Evolutionary conservation across 2,113 vertebrate species (phyloP).

Genomic region (Gambusia affinis): DNA sequence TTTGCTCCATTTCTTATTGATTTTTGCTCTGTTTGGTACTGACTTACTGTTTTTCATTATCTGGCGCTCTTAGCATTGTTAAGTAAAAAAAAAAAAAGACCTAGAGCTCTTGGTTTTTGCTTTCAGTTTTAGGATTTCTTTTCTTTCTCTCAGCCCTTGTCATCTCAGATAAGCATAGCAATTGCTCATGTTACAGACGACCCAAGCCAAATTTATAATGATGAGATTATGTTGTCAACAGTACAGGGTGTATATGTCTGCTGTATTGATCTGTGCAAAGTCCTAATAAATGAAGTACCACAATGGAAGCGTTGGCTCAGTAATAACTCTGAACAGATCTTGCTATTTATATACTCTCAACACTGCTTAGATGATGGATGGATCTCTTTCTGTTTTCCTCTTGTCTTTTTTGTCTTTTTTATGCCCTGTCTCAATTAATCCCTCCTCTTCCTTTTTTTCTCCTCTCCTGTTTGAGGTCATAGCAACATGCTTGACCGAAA

Average conservation of each 20-base stretch:
- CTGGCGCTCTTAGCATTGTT: slow-evolving; percentile 57
- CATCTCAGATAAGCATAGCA: slow-evolving; percentile 73
- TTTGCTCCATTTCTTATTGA: slow-evolving; percentile 63
- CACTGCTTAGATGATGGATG: slow-evolving; percentile 66
- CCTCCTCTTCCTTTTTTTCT: slow-evolving; percentile 5
- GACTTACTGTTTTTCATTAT: slow-evolving; percentile 64
- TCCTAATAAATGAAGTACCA: slow-evolving; percentile 77
- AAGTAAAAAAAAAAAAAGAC: slow-evolving; percentile 26
- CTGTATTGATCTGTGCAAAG: slow-evolving; percentile 72
- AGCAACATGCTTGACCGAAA: slow-evolving; percentile 63
- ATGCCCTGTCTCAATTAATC: slow-evolving; percentile 3
- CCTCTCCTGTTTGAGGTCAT: slow-evolving; percentile 59
- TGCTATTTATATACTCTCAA: slow-evolving; percentile 62
- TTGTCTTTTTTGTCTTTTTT: neutral
- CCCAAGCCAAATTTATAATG: slow-evolving; percentile 78
- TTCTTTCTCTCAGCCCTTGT: slow-evolving; percentile 59
- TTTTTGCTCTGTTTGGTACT: slow-evolving; percentile 51
- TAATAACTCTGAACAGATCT: slow-evolving; percentile 63
- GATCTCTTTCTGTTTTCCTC: slow-evolving; percentile 26
- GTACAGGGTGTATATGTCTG: slow-evolving; percentile 71
- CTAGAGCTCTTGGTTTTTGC: neutral
- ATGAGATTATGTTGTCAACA: slow-evolving; percentile 83
- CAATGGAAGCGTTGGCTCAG: slow-evolving; percentile 62
- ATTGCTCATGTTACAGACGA: slow-evolving; percentile 77
- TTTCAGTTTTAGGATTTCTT: slow-evolving; percentile 26